Evolutionary conservation across 2,113 vertebrate genomes (phyloP).

Genomic region (Suncus etruscus): DNA sequence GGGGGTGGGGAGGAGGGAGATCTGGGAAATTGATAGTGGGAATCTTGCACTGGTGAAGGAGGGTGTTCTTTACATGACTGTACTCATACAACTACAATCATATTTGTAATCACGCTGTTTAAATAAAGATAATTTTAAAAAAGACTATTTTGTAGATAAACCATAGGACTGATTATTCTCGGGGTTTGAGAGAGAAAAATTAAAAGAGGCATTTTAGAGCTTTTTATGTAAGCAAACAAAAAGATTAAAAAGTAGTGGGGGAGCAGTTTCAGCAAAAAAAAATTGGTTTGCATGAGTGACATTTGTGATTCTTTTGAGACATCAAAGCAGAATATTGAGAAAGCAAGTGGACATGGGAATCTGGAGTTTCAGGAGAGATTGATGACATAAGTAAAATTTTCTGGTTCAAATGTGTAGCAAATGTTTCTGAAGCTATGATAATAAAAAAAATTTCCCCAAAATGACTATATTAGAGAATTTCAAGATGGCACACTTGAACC

Average conservation of each 20-base stretch:
- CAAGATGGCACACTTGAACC: neutral
- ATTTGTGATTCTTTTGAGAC: neutral
- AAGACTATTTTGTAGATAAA: constrained; percentile 2
- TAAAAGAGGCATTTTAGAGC: neutral
- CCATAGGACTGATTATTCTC: neutral
- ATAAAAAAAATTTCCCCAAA: neutral
- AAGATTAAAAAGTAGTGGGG: neutral
- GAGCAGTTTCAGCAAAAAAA: neutral
- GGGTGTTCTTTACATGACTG: no score
- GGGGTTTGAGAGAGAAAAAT: neutral
- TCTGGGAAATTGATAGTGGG: no score
- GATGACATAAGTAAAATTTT: neutral
- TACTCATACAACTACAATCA: no score
- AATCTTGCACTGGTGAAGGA: no score
- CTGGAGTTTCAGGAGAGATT: neutral
- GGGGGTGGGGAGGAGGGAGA: no score
- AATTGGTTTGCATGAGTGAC: neutral
- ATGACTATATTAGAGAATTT: neutral
- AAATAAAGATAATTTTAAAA: no score
- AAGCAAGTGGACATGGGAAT: neutral
- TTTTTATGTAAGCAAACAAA: constrained; percentile 5
- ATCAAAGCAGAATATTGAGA: neutral
- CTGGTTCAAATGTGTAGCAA: neutral
- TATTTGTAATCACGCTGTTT: no score
- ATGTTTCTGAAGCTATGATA: neutral